These are phyloP conservation scores for Nymphalis urticae DNA, from an alignment of 2,888 invertebrate species.

Conservation along the genomic window DNA sequence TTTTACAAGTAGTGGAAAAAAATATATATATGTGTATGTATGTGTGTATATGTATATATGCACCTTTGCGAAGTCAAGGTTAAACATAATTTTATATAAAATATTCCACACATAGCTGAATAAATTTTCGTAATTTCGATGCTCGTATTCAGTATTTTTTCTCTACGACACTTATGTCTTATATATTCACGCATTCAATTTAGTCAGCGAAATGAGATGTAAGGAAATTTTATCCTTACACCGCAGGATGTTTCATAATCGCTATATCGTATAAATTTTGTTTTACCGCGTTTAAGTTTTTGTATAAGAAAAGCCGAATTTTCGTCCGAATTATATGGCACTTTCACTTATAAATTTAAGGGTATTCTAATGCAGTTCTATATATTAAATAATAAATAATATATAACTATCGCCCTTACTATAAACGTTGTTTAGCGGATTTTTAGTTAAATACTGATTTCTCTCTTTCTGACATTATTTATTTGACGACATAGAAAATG, in stretches of 20 bases:
- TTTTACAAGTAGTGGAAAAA: too few relatives aligned
- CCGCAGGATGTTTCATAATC: conserved; percentile 20
- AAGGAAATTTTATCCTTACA: conserved; percentile 29
- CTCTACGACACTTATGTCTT: conserved; percentile 29
- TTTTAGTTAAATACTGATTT: too few relatives aligned
- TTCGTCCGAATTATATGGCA: conserved; percentile 1
- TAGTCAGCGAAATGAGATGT: conserved; percentile 35
- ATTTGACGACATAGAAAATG: too few relatives aligned
- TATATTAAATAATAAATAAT: too few relatives aligned
- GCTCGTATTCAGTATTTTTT: conserved; percentile 13
- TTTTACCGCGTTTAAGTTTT: conserved; percentile 9
- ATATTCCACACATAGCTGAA: neutral
- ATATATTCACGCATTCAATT: conserved; percentile 39
- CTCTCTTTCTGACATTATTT: too few relatives aligned
- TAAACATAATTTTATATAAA: neutral
- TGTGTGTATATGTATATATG: too few relatives aligned
- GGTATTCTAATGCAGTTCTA: too few relatives aligned
- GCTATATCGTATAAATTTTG: conserved; percentile 24
- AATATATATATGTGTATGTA: too few relatives aligned
- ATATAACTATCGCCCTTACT: too few relatives aligned
- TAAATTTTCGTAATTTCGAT: conserved; percentile 10
- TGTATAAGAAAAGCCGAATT: conserved; percentile 6
- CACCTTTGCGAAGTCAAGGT: too few relatives aligned
- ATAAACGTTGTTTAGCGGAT: too few relatives aligned
- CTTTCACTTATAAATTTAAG: neutral